These are phyloP conservation scores for Apostichopus californicus DNA, from an alignment of 35 echinoderm and acorn worm species.

Conservation along the genomic window DNA sequence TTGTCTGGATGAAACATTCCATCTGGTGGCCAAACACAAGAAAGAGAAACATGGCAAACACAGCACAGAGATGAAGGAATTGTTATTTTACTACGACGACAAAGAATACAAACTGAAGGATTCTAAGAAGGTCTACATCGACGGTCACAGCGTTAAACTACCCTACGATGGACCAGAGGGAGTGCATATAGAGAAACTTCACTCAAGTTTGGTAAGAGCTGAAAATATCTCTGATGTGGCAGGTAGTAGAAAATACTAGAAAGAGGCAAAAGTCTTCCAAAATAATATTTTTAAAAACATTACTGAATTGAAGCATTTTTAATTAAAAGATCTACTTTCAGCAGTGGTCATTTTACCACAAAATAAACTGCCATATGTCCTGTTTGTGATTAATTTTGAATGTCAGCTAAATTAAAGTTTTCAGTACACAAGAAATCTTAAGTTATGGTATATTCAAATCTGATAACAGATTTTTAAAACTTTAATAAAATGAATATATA, in stretches of 20 bases:
- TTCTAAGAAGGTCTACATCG: slow-evolving; percentile 40
- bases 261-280: too few relatives aligned
- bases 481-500: too few relatives aligned
- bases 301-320: too few relatives aligned
- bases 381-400: too few relatives aligned
- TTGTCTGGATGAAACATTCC: slow-evolving; percentile 37
- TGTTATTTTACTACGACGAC: slow-evolving; percentile 21
- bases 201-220: slow-evolving; percentile 21
- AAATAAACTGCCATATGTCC: too few relatives aligned
- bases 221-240: neutral
- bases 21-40: slow-evolving; percentile 50
- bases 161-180: slow-evolving; percentile 26
- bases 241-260: neutral
- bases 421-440: too few relatives aligned
- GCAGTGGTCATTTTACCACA: too few relatives aligned
- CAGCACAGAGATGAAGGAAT: slow-evolving; percentile 32
- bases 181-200: slow-evolving; percentile 33
- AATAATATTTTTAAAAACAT: too few relatives aligned
- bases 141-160: slow-evolving; percentile 37
- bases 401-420: too few relatives aligned
- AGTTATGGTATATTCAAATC: too few relatives aligned
- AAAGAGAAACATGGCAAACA: slow-evolving; percentile 16
- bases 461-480: too few relatives aligned
- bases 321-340: too few relatives aligned
- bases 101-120: slow-evolving; percentile 54